Evolutionary conservation across 2,797 vertebrate genomes (phyloP).

Genomic region (Etheostoma perlongum): DNA sequence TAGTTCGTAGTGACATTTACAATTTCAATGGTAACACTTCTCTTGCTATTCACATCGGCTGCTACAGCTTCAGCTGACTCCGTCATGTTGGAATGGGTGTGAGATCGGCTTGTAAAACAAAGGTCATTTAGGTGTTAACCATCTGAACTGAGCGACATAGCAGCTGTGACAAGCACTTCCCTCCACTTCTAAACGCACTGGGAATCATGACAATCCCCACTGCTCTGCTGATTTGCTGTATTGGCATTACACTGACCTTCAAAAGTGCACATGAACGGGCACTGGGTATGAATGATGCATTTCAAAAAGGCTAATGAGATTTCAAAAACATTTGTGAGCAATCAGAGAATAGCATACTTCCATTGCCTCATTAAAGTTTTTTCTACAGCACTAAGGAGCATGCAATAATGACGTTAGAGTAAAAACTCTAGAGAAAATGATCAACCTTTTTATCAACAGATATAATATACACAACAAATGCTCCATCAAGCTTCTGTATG

Average conservation of each 20-base stretch:
- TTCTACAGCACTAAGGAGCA: slow-evolving; percentile 59
- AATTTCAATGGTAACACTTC: slow-evolving; percentile 81
- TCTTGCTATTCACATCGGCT: slow-evolving; percentile 71
- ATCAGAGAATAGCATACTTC: slow-evolving; percentile 48
- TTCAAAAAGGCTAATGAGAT: slow-evolving; percentile 65
- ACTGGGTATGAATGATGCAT: slow-evolving; percentile 52
- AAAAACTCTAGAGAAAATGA: slow-evolving; percentile 52
- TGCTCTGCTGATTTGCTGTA: slow-evolving; percentile 23
- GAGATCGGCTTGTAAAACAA: slow-evolving; percentile 39
- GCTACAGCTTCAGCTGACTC: slow-evolving; percentile 80
- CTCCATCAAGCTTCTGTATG: slow-evolving; percentile 29
- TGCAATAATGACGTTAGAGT: slow-evolving; percentile 54
- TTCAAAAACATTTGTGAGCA: slow-evolving; percentile 55
- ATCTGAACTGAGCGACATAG: not conserved
- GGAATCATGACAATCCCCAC: slow-evolving; percentile 18
- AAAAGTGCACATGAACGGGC: slow-evolving; percentile 23
- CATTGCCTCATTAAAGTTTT: slow-evolving; percentile 58
- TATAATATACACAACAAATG: slow-evolving; percentile 62
- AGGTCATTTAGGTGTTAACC: slow-evolving; percentile 26
- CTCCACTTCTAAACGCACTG: not conserved
- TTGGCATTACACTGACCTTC: slow-evolving; percentile 59
- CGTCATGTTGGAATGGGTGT: slow-evolving; percentile 64
- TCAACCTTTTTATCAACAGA: slow-evolving; percentile 49
- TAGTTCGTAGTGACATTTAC: slow-evolving; percentile 77
- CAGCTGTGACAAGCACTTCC: slow-evolving; percentile 18